Percentiles rank a stretch among this genome's conserved stretches.
Conservation (phyloP, 2,797 vertebrate species). For the Lepidocolaptes lacrymiger region DNA sequence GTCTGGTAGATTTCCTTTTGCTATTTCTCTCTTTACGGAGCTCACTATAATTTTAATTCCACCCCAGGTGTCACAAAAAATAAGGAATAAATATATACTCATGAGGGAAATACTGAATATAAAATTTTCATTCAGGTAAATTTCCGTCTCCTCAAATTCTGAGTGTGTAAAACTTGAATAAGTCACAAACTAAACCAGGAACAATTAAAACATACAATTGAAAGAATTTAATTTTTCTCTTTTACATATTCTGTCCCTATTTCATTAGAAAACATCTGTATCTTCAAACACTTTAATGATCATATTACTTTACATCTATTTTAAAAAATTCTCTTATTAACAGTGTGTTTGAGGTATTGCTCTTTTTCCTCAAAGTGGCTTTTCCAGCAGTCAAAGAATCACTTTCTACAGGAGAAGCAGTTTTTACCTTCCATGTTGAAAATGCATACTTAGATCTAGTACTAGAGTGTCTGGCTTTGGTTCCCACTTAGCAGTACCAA, state of each 20-base stretch:
- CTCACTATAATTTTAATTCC: not conserved
- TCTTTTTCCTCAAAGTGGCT: not conserved
- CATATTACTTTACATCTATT: not conserved
- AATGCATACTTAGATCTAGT: not conserved
- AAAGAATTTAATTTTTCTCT: not conserved
- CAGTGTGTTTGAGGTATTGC: not conserved
- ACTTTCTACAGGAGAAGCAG: not conserved
- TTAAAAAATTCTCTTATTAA: not conserved
- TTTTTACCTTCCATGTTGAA: not conserved
- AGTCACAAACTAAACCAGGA: not conserved
- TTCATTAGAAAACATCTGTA: not conserved
- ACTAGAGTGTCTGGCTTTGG: not conserved
- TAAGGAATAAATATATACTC: not conserved
- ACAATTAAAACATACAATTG: not conserved
- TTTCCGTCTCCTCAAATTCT: not conserved
- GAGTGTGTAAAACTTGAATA: not conserved
- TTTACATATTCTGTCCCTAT: not conserved
- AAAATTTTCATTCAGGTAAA: not conserved
- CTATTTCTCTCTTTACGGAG: not conserved
- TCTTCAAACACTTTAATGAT: not conserved
- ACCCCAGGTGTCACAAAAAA: not conserved
- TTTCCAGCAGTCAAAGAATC: not conserved
- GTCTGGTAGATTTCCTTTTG: not conserved
- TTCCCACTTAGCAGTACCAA: not conserved
- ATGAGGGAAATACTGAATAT: not conserved